Evolutionary conservation across 2,797 vertebrate genomes (phyloP).

Genomic region (Buceros bicornis): DNA sequence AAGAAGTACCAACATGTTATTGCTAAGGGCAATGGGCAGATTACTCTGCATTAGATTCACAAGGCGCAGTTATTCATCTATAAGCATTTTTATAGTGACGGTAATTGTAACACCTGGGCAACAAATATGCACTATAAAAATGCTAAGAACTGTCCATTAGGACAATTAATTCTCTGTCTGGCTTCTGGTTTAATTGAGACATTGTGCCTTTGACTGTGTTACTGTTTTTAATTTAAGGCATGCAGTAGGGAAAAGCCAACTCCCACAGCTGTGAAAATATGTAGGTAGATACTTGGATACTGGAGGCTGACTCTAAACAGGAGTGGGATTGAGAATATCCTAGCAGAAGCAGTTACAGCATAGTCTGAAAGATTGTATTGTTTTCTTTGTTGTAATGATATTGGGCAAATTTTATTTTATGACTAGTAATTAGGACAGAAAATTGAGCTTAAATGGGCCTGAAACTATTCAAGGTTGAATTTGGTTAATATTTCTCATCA

Average conservation of each 20-base stretch:
- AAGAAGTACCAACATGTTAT: constrained; percentile 34
- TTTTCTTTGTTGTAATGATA: neutral
- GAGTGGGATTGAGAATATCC: neutral
- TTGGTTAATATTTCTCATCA: constrained; percentile 56
- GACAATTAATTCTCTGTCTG: constrained; percentile 35
- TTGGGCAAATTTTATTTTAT: neutral
- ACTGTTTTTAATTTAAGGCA: neutral
- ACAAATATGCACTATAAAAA: constrained; percentile 38
- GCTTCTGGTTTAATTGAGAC: constrained; percentile 32
- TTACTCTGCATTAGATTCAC: neutral
- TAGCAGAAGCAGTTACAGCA: neutral
- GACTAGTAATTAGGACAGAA: neutral
- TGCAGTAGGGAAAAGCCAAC: neutral
- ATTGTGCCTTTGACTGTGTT: constrained; percentile 3
- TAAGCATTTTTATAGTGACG: constrained; percentile 38
- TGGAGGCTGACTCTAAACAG: neutral
- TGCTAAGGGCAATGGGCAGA: constrained; percentile 47
- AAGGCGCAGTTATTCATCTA: constrained; percentile 11
- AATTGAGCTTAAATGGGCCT: constrained; percentile 11
- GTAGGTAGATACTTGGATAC: neutral
- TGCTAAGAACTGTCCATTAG: constrained; percentile 21
- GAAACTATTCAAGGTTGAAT: constrained; percentile 52
- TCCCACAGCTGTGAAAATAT: neutral
- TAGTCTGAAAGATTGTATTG: neutral
- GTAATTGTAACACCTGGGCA: constrained; percentile 49